Percentiles rank a stretch among this genome's conserved stretches.
Conservation (phyloP, 2,113 vertebrate genomes). For the Jacana jacana region DNA sequence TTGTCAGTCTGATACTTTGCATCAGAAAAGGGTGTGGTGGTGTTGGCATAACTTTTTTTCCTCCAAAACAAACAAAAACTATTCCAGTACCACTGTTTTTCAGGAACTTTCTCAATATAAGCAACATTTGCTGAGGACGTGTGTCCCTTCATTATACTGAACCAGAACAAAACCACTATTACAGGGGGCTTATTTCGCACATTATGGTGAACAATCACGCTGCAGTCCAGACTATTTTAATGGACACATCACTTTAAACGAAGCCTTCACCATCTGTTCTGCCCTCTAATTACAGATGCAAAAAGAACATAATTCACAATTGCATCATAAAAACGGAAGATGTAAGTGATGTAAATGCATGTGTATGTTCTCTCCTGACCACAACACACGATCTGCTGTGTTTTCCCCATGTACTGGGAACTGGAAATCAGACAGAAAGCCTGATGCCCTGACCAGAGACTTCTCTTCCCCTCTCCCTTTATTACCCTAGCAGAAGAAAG, state of each 20-base stretch:
- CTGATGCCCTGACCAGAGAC: background rate
- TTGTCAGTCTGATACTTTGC: background rate
- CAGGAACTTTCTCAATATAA: background rate
- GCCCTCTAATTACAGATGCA: conserved; percentile 63
- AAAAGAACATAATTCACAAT: conserved; percentile 65
- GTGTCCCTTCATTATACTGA: background rate
- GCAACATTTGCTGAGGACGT: background rate
- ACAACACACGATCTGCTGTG: conserved; percentile 59
- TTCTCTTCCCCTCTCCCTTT: background rate
- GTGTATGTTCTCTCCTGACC: conserved; percentile 47
- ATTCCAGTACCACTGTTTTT: background rate
- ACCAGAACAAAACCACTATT: background rate
- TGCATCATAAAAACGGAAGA: conserved; percentile 63
- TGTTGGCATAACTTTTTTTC: background rate
- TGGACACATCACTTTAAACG: conserved; percentile 46
- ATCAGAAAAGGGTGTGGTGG: background rate
- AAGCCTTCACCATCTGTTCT: conserved; percentile 61
- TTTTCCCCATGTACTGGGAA: conserved; percentile 57
- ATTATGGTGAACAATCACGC: conserved; percentile 37
- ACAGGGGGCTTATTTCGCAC: background rate
- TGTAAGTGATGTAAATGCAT: conserved; percentile 69
- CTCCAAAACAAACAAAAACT: background rate
- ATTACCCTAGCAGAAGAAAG: background rate
- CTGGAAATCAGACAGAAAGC: conserved; percentile 56
- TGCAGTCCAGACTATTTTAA: conserved; percentile 50